Evolutionary conservation across 2,797 vertebrate species (phyloP).

Genomic region (Sciurus carolinensis): DNA sequence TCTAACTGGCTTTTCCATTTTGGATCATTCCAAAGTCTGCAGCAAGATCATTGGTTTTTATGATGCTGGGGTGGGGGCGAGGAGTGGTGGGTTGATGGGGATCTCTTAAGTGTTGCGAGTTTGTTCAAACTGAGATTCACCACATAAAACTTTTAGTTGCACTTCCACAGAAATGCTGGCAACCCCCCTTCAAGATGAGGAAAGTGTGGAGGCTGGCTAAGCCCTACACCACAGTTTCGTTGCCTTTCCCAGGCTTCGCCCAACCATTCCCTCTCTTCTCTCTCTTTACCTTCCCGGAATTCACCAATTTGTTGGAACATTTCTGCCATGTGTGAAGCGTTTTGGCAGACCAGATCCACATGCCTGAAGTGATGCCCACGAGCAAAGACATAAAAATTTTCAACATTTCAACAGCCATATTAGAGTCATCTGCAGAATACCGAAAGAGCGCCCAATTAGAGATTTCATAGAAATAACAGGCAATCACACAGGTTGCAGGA

Average conservation of each 20-base stretch:
- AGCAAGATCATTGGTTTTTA: conserved; percentile 80
- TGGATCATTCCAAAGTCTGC: conserved; percentile 80
- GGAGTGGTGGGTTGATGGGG: not conserved
- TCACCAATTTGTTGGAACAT: conserved; percentile 95
- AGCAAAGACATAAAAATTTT: conserved; percentile 99
- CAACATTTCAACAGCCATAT: conserved; percentile 98
- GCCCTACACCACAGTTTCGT: conserved; percentile 96
- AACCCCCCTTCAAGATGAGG: conserved; percentile 58
- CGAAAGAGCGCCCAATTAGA: conserved; percentile 96
- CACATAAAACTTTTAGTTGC: conserved; percentile 43
- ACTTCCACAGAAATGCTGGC: conserved; percentile 64
- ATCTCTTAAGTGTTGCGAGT: conserved; percentile 70
- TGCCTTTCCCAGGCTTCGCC: conserved; percentile 97
- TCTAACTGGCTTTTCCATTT: conserved; percentile 86
- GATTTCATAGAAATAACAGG: conserved; percentile 98
- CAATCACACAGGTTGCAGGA: conserved; percentile 97
- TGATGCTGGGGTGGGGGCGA: not conserved
- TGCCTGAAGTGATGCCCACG: conserved; percentile 98
- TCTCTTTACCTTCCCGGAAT: conserved; percentile 93
- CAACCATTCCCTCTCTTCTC: conserved; percentile 94
- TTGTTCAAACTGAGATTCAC: conserved; percentile 77
- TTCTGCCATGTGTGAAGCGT: conserved; percentile 99
- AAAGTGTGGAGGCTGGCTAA: not conserved
- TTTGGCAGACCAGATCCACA: conserved; percentile 99
- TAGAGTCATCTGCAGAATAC: conserved; percentile 94